phyloP scores from a whole-genome alignment of 2,888 invertebrate genomes.

The Lamproptera curius region DNA sequence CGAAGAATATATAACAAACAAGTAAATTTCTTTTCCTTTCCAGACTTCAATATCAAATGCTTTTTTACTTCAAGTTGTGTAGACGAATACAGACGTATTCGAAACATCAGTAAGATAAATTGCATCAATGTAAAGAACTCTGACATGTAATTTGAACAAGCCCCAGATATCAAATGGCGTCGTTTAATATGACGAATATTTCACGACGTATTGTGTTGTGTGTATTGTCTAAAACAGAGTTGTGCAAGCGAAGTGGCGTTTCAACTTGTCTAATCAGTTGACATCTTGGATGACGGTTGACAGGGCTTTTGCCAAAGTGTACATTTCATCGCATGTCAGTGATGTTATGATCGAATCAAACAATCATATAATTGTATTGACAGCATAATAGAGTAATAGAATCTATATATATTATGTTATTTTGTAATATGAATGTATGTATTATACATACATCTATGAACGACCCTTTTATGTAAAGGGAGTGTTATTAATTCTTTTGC shows the following conservation, averaged over 20 bases:
- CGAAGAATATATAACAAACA: not conserved
- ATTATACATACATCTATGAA: not conserved
- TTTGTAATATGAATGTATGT: not conserved
- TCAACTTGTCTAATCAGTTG: conserved; percentile 5
- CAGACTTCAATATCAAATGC: not conserved
- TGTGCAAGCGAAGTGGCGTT: not conserved
- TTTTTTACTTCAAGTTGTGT: not conserved
- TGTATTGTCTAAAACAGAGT: too few relatives aligned
- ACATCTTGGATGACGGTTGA: not conserved
- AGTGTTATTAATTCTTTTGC: too few relatives aligned
- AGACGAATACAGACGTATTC: not conserved
- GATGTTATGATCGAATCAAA: not conserved
- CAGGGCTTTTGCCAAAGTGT: not conserved
- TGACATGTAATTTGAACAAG: too few relatives aligned
- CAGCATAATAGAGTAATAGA: not conserved
- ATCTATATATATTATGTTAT: not conserved
- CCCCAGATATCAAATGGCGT: conserved; percentile 4
- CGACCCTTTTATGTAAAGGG: too few relatives aligned
- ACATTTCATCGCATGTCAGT: not conserved
- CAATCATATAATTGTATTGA: not conserved
- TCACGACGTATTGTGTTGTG: conserved; percentile 7
- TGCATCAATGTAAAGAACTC: not conserved
- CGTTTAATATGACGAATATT: not conserved
- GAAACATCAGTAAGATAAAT: not conserved
- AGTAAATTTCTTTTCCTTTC: not conserved